Percentiles rank a stretch among this genome's conserved stretches.
Evolutionary conservation across 2,797 vertebrate genomes (phyloP).

Genomic region (Cichlasoma orientale): DNA sequence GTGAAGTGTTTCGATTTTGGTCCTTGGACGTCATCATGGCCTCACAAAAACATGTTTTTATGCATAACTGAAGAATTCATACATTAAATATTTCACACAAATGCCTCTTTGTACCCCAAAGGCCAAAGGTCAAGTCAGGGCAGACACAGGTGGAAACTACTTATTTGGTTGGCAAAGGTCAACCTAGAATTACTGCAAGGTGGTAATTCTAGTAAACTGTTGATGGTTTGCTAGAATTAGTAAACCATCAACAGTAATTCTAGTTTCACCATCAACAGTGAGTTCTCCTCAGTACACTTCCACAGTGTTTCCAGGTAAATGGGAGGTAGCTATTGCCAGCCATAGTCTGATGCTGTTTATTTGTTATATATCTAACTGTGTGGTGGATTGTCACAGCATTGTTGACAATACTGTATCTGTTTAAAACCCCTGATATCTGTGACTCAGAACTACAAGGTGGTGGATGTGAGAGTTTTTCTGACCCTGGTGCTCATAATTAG

Average conservation of each 20-base stretch:
- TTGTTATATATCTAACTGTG: background rate
- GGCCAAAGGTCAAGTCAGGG: too few relatives aligned
- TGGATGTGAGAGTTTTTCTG: background rate
- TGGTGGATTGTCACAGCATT: background rate
- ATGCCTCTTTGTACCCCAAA: too few relatives aligned
- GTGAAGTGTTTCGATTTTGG: background rate
- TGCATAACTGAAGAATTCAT: too few relatives aligned
- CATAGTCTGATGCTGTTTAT: background rate
- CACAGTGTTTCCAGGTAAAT: background rate
- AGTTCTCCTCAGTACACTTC: background rate
- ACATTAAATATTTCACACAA: too few relatives aligned
- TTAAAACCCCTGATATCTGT: background rate
- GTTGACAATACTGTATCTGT: background rate
- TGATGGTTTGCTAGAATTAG: too few relatives aligned
- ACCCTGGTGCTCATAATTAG: background rate
- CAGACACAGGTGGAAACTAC: too few relatives aligned
- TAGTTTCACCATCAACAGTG: background rate
- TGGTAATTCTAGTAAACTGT: background rate
- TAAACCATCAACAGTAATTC: background rate
- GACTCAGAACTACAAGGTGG: background rate
- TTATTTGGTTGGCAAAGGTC: too few relatives aligned
- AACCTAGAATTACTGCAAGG: too few relatives aligned
- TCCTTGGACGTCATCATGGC: background rate
- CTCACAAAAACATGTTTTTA: too few relatives aligned
- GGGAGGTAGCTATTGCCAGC: background rate